Evolutionary conservation across 1,140 invertebrate genomes (phyloP).

Genomic region (Procambarus virginalis): DNA sequence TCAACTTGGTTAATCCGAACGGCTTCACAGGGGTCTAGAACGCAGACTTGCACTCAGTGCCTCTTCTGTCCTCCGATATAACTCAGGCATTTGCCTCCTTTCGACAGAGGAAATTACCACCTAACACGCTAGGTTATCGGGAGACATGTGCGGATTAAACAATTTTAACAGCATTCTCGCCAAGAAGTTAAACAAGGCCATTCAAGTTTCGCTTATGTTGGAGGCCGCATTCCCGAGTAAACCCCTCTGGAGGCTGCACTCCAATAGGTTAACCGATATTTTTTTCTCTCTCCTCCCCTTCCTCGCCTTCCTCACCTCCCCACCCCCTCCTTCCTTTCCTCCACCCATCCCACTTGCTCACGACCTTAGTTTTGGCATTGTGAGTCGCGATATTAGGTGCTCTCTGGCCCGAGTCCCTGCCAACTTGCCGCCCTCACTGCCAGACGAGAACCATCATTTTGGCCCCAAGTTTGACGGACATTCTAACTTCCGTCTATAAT

Average conservation of each 20-base stretch:
- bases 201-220: slow-evolving; percentile 7
- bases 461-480: too few relatives aligned
- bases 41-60: neutral
- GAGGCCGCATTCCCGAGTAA: too few relatives aligned
- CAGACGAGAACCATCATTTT: too few relatives aligned
- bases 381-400: neutral
- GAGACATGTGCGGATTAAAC: neutral
- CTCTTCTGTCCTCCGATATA: neutral
- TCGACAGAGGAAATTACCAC: neutral
- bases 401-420: too few relatives aligned
- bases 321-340: neutral
- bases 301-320: neutral
- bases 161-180: neutral
- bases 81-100: neutral
- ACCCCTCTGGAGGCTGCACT: too few relatives aligned
- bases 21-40: neutral
- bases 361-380: neutral
- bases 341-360: neutral
- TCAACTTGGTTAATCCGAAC: slow-evolving; percentile 56
- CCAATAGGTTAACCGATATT: too few relatives aligned
- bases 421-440: too few relatives aligned
- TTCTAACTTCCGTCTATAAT: too few relatives aligned
- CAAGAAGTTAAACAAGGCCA: neutral
- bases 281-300: neutral
- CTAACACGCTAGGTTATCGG: neutral